These are phyloP conservation scores for Musca vetustissima DNA, from an alignment of 1,140 invertebrate species.

Conservation along the genomic window DNA sequence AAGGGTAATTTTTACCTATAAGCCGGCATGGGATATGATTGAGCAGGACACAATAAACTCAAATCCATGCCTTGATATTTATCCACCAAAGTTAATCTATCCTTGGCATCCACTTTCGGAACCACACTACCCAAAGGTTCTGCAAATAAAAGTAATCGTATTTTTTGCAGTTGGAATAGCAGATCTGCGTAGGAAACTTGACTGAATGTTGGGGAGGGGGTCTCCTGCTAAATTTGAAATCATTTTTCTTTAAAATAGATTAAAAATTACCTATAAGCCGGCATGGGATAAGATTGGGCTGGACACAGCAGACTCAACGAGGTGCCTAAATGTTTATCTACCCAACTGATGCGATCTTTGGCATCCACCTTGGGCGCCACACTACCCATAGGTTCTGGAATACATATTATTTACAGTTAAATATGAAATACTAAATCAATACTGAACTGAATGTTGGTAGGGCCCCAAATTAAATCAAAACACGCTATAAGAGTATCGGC, in stretches of 20 bases:
- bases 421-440: too few species aligned
- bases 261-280: constrained; percentile 65
- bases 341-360: constrained; percentile 36
- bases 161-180: too few species aligned
- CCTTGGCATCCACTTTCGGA: constrained; percentile 66
- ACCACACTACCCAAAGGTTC: constrained; percentile 72
- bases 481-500: too few species aligned
- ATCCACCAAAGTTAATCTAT: background rate
- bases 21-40: constrained; percentile 68
- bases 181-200: constrained; percentile 36
- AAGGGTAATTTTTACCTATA: constrained; percentile 58
- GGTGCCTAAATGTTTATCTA: constrained; percentile 36
- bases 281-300: constrained; percentile 68
- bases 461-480: too few species aligned
- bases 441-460: constrained; percentile 9
- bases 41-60: constrained; percentile 70
- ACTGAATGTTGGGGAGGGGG: constrained; percentile 35
- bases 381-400: constrained; percentile 66
- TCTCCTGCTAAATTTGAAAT: constrained; percentile 63
- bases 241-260: constrained; percentile 31
- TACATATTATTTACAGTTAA: too few species aligned
- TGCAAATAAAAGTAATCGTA: constrained; percentile 46
- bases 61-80: constrained; percentile 39
- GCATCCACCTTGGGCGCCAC: constrained; percentile 64
- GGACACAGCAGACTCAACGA: constrained; percentile 61